Conservation (phyloP, 2,113 vertebrate species). For the Suncus etruscus region DNA sequence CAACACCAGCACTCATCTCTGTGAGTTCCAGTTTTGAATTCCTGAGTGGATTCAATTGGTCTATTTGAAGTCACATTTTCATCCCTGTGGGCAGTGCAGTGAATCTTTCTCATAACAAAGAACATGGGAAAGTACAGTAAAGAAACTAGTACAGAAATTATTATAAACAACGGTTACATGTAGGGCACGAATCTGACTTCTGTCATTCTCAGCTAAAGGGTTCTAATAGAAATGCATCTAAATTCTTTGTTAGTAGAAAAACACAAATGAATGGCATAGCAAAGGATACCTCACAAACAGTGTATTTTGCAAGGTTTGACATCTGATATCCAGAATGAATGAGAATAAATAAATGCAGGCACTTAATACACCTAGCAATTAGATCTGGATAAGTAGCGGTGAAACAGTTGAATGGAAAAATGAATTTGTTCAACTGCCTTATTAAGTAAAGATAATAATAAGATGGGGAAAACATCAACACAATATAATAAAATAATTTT, state of each 20-base stretch:
- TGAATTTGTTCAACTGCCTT: neutral
- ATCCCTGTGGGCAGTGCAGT: neutral
- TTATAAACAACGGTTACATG: neutral
- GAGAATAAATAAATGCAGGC: neutral
- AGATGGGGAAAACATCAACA: neutral
- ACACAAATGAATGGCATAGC: neutral
- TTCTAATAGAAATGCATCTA: neutral
- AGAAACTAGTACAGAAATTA: neutral
- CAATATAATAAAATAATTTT: neutral
- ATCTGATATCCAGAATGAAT: conserved; percentile 12
- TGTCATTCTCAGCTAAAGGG: neutral
- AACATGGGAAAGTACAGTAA: neutral
- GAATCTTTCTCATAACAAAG: neutral
- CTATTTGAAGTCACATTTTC: neutral
- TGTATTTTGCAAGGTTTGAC: conserved; percentile 9
- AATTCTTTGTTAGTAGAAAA: neutral
- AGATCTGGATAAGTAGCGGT: neutral
- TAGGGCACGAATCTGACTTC: neutral
- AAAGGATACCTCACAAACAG: neutral
- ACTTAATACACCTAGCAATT: neutral
- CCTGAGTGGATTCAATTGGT: neutral
- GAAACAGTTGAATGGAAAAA: neutral
- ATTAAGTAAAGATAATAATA: conserved; percentile 13
- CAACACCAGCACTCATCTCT: neutral
- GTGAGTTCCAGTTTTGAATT: neutral